Evolutionary conservation across 2,797 vertebrate species (phyloP).

Genomic region (Pelodytes ibericus): DNA sequence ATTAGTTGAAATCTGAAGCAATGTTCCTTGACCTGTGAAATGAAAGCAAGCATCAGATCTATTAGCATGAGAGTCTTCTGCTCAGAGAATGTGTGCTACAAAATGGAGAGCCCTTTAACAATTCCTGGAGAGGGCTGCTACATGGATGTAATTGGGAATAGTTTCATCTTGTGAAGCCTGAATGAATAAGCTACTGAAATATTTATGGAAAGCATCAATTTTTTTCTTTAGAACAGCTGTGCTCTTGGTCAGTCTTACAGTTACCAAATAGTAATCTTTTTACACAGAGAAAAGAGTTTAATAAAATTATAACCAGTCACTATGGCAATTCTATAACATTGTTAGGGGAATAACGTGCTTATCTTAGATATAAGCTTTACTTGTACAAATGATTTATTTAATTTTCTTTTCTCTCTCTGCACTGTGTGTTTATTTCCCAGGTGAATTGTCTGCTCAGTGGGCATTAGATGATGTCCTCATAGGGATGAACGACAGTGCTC

Average conservation of each 20-base stretch:
- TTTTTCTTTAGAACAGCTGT: background rate
- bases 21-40: background rate
- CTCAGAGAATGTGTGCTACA: background rate
- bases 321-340: background rate
- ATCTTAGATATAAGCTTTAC: no score
- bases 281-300: no score
- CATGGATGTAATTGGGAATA: background rate
- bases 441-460: slow-evolving; percentile 95
- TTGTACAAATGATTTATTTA: no score
- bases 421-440: slow-evolving; percentile 64
- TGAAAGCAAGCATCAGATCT: background rate
- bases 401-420: no score
- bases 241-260: background rate
- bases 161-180: background rate
- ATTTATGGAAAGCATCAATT: background rate
- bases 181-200: background rate
- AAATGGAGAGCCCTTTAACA: background rate
- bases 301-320: background rate
- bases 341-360: no score
- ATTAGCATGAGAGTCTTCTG: background rate
- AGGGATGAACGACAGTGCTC: slow-evolving; percentile 97
- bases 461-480: slow-evolving; percentile 93
- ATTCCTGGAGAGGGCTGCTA: background rate
- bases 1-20: background rate
- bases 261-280: no score